Conservation (phyloP, 2,888 invertebrate genomes). For the Sclerodermus sp. region DNA sequence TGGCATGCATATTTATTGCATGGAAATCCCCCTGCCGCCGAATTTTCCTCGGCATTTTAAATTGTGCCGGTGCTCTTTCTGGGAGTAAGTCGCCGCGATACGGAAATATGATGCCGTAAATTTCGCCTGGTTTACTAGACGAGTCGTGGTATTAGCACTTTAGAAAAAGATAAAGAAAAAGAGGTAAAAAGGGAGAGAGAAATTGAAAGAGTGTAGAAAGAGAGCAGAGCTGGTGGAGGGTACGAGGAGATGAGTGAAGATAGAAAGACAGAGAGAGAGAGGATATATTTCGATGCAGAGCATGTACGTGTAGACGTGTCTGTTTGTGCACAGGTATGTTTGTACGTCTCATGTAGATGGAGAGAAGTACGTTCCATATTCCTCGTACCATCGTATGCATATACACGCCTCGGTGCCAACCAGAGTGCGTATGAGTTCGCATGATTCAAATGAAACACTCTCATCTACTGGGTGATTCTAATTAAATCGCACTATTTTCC, state of each 20-base stretch:
- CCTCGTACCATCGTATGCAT: no score
- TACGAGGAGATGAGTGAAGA: neutral
- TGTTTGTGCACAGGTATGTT: no score
- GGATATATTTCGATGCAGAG: constrained; percentile 21
- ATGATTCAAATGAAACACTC: no score
- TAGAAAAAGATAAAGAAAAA: constrained; percentile 7
- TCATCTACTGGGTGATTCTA: no score
- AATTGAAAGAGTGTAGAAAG: constrained; percentile 1
- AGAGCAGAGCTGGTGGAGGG: neutral
- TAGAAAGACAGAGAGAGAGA: neutral
- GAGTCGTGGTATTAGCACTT: constrained; percentile 33
- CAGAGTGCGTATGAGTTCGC: no score
- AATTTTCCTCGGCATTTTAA: constrained; percentile 8
- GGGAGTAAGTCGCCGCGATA: neutral
- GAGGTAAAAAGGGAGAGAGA: constrained; percentile 2
- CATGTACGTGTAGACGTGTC: neutral
- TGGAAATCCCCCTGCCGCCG: constrained; percentile 16
- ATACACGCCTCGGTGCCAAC: no score
- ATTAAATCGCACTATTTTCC: no score
- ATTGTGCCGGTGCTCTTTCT: constrained; percentile 13
- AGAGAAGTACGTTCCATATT: no score
- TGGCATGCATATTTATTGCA: constrained; percentile 21
- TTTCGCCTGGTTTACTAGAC: constrained; percentile 25
- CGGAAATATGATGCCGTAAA: constrained; percentile 29
- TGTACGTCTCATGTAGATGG: no score